Evolutionary conservation across 1,140 invertebrate genomes (phyloP).

Genomic region (Spodoptera litura): DNA sequence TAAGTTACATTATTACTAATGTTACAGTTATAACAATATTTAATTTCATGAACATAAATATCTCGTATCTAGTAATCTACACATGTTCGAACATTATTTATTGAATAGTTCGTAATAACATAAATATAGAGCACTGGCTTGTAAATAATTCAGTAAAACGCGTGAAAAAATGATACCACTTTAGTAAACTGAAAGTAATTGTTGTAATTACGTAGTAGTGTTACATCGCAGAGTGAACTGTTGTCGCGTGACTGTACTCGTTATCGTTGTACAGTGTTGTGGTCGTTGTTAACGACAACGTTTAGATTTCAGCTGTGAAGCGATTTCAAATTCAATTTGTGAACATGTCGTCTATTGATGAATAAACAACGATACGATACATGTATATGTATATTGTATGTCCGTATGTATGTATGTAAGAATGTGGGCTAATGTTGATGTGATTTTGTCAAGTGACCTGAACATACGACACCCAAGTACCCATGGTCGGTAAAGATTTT

Average conservation of each 20-base stretch:
- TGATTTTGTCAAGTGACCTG: no score
- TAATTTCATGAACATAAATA: no score
- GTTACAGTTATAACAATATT: no score
- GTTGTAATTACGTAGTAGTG: not conserved
- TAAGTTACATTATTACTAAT: no score
- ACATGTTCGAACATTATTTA: not conserved
- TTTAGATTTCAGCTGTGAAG: not conserved
- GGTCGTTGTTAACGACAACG: not conserved
- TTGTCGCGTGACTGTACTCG: not conserved
- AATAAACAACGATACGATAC: not conserved
- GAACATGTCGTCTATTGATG: not conserved
- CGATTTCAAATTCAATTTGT: not conserved
- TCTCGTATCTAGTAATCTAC: no score
- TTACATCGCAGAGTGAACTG: not conserved
- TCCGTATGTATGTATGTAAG: no score
- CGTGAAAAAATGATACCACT: not conserved
- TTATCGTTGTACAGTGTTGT: not conserved
- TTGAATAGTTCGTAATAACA: not conserved
- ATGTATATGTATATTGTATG: not conserved
- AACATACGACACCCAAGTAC: no score
- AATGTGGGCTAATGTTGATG: no score
- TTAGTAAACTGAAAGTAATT: not conserved
- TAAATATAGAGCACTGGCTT: no score
- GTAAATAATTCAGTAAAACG: not conserved
- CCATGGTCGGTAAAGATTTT: no score